A percentile compares a stretch with the other conserved stretches of the same genome.
These are phyloP conservation scores for Hyles euphorbiae DNA, from an alignment of 1,140 invertebrate genomes.

Conservation along the genomic window DNA sequence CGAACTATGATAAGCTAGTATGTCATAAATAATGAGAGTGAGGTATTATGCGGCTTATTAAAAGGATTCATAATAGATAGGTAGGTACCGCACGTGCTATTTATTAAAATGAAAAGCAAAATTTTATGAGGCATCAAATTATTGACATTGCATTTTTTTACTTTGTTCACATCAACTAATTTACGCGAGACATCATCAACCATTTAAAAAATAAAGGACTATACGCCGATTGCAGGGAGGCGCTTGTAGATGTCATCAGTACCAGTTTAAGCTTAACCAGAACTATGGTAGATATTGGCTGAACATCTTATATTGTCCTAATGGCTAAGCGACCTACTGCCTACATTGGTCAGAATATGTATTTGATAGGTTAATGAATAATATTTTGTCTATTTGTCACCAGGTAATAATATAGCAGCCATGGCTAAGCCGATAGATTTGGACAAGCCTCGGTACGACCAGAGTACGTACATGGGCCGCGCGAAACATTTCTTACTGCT, in stretches of 20 bases:
- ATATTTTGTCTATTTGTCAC: too few species aligned
- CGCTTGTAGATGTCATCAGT: too few species aligned
- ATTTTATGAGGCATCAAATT: background rate
- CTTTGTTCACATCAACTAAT: background rate
- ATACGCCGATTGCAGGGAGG: background rate
- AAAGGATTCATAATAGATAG: background rate
- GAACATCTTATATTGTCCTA: too few species aligned
- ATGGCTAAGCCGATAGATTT: constrained; percentile 78
- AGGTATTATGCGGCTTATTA: background rate
- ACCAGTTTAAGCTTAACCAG: background rate
- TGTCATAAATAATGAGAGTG: background rate
- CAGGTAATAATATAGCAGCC: background rate
- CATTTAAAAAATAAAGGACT: too few species aligned
- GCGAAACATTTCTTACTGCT: constrained; percentile 93
- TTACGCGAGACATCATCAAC: too few species aligned
- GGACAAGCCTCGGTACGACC: constrained; percentile 91
- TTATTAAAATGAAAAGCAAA: background rate
- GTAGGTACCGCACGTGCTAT: background rate
- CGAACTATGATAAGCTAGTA: too few species aligned
- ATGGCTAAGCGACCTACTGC: too few species aligned
- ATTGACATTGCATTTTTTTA: background rate
- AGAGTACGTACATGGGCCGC: constrained; percentile 89
- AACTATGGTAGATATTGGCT: background rate
- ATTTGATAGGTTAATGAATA: too few species aligned
- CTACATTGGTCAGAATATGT: too few species aligned